Conservation (phyloP, 2,797 vertebrate species). For the Nyctalus aviator region DNA sequence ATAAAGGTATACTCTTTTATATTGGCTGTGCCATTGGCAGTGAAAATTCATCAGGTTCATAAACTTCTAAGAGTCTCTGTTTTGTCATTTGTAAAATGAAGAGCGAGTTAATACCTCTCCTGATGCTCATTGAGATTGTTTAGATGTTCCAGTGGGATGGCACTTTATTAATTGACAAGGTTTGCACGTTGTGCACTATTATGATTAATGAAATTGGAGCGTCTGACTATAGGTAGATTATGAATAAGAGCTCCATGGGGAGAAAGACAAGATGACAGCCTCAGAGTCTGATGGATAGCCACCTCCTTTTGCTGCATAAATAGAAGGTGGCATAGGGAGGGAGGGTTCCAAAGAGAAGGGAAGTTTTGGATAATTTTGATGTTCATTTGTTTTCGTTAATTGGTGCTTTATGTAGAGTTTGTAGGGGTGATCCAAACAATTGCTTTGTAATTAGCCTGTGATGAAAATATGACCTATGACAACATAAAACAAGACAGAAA, state of each 20-base stretch:
- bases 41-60: conserved; percentile 25
- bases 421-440: not conserved
- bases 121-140: not conserved
- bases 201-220: not conserved
- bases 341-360: not conserved
- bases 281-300: not conserved
- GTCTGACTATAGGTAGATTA: not conserved
- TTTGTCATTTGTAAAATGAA: not conserved
- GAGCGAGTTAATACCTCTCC: not conserved
- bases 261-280: not conserved
- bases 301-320: not conserved
- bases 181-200: not conserved
- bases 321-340: not conserved
- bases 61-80: not conserved
- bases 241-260: not conserved
- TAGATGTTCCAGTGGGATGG: not conserved
- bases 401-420: not conserved
- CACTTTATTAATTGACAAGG: not conserved
- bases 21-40: not conserved
- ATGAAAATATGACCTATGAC: not conserved
- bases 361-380: not conserved
- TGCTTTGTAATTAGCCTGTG: not conserved
- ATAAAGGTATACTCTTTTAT: not conserved
- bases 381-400: not conserved
- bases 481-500: conserved; percentile 4